These are phyloP conservation scores for Meghimatium bilineatum DNA, from an alignment of 2,888 invertebrate species.

Conservation along the genomic window DNA sequence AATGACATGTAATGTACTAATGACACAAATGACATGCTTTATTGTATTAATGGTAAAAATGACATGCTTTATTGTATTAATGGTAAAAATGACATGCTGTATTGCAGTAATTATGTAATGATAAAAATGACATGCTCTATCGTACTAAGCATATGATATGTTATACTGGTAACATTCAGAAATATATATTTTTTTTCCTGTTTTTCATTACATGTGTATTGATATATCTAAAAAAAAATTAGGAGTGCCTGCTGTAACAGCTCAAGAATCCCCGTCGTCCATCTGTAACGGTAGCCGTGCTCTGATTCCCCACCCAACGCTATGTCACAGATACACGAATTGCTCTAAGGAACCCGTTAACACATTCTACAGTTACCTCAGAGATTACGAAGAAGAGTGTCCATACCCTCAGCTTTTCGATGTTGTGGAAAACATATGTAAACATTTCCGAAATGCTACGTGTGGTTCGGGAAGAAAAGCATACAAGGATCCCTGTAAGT, in stretches of 20 bases:
- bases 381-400: conserved; percentile 18
- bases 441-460: background rate
- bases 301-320: conserved; percentile 5
- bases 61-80: too few relatives aligned
- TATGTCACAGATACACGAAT: conserved; percentile 19
- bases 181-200: background rate
- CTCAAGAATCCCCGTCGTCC: background rate
- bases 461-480: background rate
- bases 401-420: conserved; percentile 24
- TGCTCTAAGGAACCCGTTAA: background rate
- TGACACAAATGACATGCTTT: too few relatives aligned
- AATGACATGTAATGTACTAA: too few relatives aligned
- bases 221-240: too few relatives aligned
- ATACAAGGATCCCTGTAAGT: conserved; percentile 20
- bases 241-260: too few relatives aligned
- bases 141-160: too few relatives aligned
- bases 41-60: too few relatives aligned
- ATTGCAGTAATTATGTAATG: too few relatives aligned
- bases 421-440: background rate
- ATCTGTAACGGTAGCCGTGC: background rate
- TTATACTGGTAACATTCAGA: too few relatives aligned
- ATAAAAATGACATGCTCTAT: too few relatives aligned
- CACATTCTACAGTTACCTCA: background rate
- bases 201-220: too few relatives aligned
- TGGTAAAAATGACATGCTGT: too few relatives aligned